These are phyloP conservation scores for Drosophila murphyi DNA, from an alignment of 1,140 invertebrate species.

Conservation along the genomic window DNA sequence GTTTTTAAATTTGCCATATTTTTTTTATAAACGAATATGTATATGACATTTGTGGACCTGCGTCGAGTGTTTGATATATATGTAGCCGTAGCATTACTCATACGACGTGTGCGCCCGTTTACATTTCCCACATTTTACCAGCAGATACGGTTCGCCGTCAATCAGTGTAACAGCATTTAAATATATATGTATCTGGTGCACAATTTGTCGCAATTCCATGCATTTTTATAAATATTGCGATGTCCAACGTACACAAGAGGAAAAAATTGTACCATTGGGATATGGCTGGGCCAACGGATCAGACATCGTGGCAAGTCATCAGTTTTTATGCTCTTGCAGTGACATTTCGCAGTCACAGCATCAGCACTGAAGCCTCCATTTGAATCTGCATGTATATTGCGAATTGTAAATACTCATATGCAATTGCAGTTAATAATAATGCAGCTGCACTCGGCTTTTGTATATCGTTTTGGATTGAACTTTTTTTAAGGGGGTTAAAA, in stretches of 20 bases:
- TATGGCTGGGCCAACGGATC: slow-evolving; percentile 42
- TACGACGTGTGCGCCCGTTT: slow-evolving; percentile 52
- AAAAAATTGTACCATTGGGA: slow-evolving; percentile 73
- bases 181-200: slow-evolving; percentile 46
- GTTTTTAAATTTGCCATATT: not conserved
- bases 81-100: slow-evolving; percentile 74
- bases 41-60: slow-evolving; percentile 6
- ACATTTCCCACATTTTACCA: slow-evolving; percentile 22
- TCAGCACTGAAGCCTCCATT: not conserved
- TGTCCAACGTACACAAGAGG: slow-evolving; percentile 10
- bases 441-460: slow-evolving; percentile 17
- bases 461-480: not conserved
- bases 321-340: slow-evolving; percentile 72
- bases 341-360: slow-evolving; percentile 54
- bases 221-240: slow-evolving; percentile 64
- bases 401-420: slow-evolving; percentile 31
- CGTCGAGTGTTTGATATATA: slow-evolving; percentile 17
- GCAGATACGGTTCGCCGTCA: slow-evolving; percentile 70
- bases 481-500: slow-evolving; percentile 3
- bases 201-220: slow-evolving; percentile 56
- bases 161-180: slow-evolving; percentile 77
- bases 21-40: not conserved
- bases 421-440: slow-evolving; percentile 51
- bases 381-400: slow-evolving; percentile 43
- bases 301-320: slow-evolving; percentile 77